A percentile compares a stretch with the other conserved stretches of the same genome.
Evolutionary conservation across 2,888 invertebrate genomes (phyloP).

Genomic region (Lochmaea capreae): DNA sequence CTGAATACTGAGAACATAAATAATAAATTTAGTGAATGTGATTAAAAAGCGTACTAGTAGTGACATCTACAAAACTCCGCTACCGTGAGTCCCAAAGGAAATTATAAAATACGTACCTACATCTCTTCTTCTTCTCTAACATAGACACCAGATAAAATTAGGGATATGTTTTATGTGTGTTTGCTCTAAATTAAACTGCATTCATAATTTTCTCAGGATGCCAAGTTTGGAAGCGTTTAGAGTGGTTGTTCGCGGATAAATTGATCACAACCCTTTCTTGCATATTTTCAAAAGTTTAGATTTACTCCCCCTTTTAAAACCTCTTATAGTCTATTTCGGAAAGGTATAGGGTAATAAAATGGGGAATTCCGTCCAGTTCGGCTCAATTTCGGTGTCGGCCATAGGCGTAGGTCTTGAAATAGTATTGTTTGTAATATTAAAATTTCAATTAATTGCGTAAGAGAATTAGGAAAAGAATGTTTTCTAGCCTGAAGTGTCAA

Average conservation of each 20-base stretch:
- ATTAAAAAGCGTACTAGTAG: conserved; percentile 58
- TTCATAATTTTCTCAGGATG: conserved; percentile 52
- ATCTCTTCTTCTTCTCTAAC: conserved; percentile 51
- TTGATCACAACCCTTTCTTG: conserved; percentile 16
- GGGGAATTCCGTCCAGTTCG: too few species aligned
- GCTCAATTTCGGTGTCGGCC: too few species aligned
- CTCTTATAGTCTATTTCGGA: too few species aligned
- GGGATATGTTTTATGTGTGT: conserved; percentile 59
- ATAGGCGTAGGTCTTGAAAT: too few species aligned
- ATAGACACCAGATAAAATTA: conserved; percentile 60
- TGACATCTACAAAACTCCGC: conserved; percentile 56
- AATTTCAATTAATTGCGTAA: too few species aligned
- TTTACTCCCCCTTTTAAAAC: conserved; percentile 13
- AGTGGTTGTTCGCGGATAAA: conserved; percentile 39
- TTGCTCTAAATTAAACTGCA: conserved; percentile 60
- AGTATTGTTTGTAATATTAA: too few species aligned
- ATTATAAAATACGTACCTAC: conserved; percentile 63
- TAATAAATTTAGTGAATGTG: conserved; percentile 58
- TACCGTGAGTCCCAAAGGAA: conserved; percentile 62
- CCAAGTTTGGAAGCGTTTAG: conserved; percentile 42
- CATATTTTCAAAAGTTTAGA: conserved; percentile 15
- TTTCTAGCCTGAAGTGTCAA: too few species aligned
- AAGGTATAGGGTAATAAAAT: too few species aligned
- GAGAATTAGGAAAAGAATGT: too few species aligned
- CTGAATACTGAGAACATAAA: conserved; percentile 53